Conservation (phyloP, 2,888 invertebrate genomes). For the Leucoma salicis region DNA sequence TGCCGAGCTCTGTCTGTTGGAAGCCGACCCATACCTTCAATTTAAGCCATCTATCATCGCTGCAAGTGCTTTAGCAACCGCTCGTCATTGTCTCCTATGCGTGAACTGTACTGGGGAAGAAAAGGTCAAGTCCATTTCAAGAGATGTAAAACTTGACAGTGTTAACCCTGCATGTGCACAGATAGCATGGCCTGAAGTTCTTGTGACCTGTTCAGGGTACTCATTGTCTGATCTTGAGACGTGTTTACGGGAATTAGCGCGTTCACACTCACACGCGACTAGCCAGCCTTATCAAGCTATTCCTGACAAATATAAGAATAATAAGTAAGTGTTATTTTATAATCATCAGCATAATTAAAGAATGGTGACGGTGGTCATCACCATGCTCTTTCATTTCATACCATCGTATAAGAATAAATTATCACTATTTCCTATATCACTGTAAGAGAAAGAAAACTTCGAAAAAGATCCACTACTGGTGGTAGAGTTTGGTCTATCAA, state of each 20-base stretch:
- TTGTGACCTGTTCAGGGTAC: slow-evolving; percentile 87
- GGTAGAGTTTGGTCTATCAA: too few relatives aligned
- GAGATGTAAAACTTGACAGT: slow-evolving; percentile 13
- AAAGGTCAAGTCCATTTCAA: slow-evolving; percentile 7
- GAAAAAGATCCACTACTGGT: too few relatives aligned
- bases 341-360: not conserved
- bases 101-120: slow-evolving; percentile 44
- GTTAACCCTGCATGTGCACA: slow-evolving; percentile 39
- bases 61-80: slow-evolving; percentile 90
- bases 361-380: too few relatives aligned
- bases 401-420: too few relatives aligned
- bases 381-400: too few relatives aligned
- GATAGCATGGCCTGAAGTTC: slow-evolving; percentile 85
- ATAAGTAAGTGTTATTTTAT: slow-evolving; percentile 82
- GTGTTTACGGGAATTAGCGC: slow-evolving; percentile 86
- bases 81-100: slow-evolving; percentile 86
- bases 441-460: too few relatives aligned
- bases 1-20: slow-evolving; percentile 91
- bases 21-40: slow-evolving; percentile 92
- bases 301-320: slow-evolving; percentile 92
- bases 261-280: slow-evolving; percentile 86
- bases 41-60: slow-evolving; percentile 92
- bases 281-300: slow-evolving; percentile 91
- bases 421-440: too few relatives aligned
- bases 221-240: slow-evolving; percentile 81